Evolutionary conservation across 2,888 invertebrate genomes (phyloP), one percentile per base, ranked within the genome.

Genomic region (Clusia tigrina): DNA sequence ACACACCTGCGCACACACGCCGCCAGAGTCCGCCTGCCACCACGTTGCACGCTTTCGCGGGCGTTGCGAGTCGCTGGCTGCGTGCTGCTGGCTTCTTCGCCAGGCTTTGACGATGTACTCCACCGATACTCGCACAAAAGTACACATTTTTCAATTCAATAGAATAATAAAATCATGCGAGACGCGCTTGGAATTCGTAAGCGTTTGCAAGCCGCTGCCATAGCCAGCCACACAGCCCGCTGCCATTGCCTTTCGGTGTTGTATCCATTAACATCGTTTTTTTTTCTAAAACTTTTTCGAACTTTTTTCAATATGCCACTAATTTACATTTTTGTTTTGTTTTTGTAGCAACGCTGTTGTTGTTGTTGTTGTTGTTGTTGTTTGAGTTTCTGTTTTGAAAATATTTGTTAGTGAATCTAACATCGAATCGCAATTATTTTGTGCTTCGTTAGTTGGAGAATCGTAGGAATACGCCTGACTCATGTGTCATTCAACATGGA

Each of bases 121-220:
- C 32, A 32, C 32, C 32, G 12, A 32, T 32, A 32, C 32, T n/a
- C 32, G 32, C 32, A 32, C 6, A 12, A 12, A 32, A 32, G 12
- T 32, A 32, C 32, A 12, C 5, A 9, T 32, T 32, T 5, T 32
- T 32, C 12, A 32, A 32, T 32, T 32, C 12, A 32, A 32, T 9
- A 32, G 42, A 6, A 42, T 42, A 42, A 42, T 42, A 42, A 42
- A 42, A 42, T 42, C n/a, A n/a, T 42, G n/a, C n/a, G n/a, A 42
- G n/a, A 42, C 42, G 3, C 42, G 9, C 9, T n/a, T 42, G 9
- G 42, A 42, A 42, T 42, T 42, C n/a, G 9, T 15, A 42, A 15
- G 9, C 42, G 3, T 6, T n/a, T 6, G 42, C 10, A 42, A 42
- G n/a, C n/a, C n/a, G n/a, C 32, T 32, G 5, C 32, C 32, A 32